Base-by-base conservation (phyloP, 2,113 vertebrate genomes). In the Canis aureus region DNA sequence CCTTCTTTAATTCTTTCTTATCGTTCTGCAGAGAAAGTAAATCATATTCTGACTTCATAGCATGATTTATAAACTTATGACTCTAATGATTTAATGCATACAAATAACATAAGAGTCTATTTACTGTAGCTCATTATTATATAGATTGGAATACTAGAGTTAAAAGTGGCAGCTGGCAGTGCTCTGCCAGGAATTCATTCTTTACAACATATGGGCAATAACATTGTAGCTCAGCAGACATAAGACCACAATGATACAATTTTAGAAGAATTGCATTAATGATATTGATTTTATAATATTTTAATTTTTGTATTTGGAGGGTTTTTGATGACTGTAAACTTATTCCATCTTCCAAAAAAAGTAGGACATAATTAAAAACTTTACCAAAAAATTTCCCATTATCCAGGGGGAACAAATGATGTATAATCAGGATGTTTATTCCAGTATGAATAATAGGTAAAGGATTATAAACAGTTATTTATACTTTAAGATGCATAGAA, bases 221-320 rank as follows among this genome's bases (percentile, higher is more conserved):
- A 15, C 38, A n/a, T 16, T n/a, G 59, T 89, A 53, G 53, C 64
- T 66, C 25, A 27, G 83, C 88, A 62, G 22, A 66, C 25, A 9
- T 49, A n/a, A 80, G 83, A 60, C 17, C 38, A 53, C 15, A 66
- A 3, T 79, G 82, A 38, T 3, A 38, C 19, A n/a, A 29, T 90
- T 84, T 94, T 93, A 91, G 74, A 94, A 79, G 35, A 92, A 29
- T 53, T 32, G 22, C 83, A 53, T 89, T 86, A 60, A 66, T 2
- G 16, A 15, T 76, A 81, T 71, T 85, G 71, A 94, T 92, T 84
- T 92, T 94, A 79, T 89, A 76, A 89, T 91, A 66, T 84, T 92
- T 95, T 82, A 9, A 90, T 83, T 51, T 49, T 87, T 66, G 10
- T 81, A 71, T 76, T 93, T 8, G 0, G 16, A 43, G 43, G 59